Evolutionary conservation across 2,797 vertebrate genomes (phyloP).

Genomic region (Hydrolagus colliei): DNA sequence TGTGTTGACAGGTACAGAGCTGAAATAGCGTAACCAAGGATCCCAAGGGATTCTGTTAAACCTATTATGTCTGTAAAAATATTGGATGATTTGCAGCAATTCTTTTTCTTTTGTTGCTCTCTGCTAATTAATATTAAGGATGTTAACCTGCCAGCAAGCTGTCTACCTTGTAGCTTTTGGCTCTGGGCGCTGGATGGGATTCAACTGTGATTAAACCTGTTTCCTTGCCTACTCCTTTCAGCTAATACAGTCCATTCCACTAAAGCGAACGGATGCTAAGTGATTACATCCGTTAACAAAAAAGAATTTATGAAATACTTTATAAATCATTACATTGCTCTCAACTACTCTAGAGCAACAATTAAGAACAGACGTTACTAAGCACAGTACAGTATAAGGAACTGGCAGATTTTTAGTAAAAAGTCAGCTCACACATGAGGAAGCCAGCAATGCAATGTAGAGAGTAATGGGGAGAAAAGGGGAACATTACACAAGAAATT

Average conservation of each 20-base stretch:
- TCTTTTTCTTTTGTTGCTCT: constrained; percentile 19
- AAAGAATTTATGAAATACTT: neutral
- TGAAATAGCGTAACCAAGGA: constrained; percentile 21
- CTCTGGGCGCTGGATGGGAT: constrained; percentile 5
- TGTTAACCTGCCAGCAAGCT: constrained; percentile 22
- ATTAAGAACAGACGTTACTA: neutral
- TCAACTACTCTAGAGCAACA: no score
- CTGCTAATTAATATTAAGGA: constrained; percentile 20
- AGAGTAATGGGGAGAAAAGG: no score
- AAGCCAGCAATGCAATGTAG: no score
- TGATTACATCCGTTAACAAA: neutral
- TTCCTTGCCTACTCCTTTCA: constrained; percentile 6
- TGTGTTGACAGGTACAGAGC: constrained; percentile 31
- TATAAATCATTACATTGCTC: neutral
- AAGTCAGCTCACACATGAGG: no score
- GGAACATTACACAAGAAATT: no score
- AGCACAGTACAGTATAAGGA: neutral
- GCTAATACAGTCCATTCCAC: neutral
- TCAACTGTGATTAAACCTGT: constrained; percentile 18
- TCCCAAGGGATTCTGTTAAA: constrained; percentile 29
- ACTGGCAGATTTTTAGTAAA: neutral
- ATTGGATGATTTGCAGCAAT: constrained; percentile 29
- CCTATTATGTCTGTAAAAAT: constrained; percentile 28
- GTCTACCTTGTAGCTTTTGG: constrained; percentile 28
- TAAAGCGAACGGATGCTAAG: neutral